Evolutionary conservation across 2,888 invertebrate genomes (phyloP).

Genomic region (Synergus gifuensis): DNA sequence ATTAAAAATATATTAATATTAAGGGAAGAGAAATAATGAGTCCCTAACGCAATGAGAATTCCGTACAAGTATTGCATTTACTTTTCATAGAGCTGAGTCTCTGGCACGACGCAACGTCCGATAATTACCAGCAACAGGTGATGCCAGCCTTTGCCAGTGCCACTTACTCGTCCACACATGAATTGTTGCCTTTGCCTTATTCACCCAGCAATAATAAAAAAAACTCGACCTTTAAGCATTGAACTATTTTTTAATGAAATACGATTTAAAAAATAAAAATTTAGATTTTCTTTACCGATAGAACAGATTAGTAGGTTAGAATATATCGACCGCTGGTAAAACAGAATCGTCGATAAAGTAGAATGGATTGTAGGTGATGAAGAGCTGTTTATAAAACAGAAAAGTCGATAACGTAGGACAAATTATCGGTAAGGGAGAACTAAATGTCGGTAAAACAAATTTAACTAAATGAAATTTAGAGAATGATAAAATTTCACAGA

Average conservation of each 20-base stretch:
- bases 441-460: neutral
- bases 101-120: neutral
- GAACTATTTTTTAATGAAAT: neutral
- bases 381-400: neutral
- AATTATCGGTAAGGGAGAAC: neutral
- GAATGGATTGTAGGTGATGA: neutral
- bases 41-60: neutral
- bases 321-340: neutral
- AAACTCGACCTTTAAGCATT: neutral
- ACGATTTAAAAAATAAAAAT: neutral
- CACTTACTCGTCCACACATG: slow-evolving; percentile 21
- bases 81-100: slow-evolving; percentile 9
- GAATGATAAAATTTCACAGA: neutral
- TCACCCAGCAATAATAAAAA: neutral
- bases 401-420: neutral
- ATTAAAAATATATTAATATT: no score
- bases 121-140: slow-evolving; percentile 39
- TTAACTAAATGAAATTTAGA: neutral
- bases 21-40: neutral
- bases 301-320: neutral
- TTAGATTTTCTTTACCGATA: neutral
- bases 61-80: slow-evolving; percentile 5
- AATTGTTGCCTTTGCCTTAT: neutral
- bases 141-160: neutral
- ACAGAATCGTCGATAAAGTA: neutral